Evolutionary conservation across 2,113 vertebrate genomes (phyloP).

Genomic region (Elephas maximus): DNA sequence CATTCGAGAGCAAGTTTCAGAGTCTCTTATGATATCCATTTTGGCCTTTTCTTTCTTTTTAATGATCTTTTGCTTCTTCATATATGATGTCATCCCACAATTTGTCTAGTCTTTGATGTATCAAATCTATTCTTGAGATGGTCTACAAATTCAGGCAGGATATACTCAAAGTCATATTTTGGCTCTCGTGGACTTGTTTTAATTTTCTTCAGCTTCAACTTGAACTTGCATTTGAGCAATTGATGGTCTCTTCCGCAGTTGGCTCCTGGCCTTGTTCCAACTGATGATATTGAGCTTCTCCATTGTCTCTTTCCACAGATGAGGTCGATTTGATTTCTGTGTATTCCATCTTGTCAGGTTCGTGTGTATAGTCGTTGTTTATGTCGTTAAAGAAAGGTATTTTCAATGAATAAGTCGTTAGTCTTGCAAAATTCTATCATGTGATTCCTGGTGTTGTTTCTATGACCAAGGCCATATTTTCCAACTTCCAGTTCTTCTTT

Average conservation of each 20-base stretch:
- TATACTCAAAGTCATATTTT: not conserved
- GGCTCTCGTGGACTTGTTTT: not conserved
- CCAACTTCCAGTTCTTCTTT: not conserved
- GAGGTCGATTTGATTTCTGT: not conserved
- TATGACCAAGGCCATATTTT: not conserved
- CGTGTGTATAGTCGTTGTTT: not conserved
- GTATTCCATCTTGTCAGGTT: not conserved
- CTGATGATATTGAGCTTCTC: not conserved
- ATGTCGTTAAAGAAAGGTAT: not conserved
- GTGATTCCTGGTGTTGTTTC: not conserved
- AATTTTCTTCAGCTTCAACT: no score
- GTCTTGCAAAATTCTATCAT: no score
- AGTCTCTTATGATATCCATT: not conserved
- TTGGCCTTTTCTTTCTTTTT: not conserved
- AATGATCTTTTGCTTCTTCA: not conserved
- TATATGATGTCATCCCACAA: not conserved
- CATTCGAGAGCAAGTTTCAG: not conserved
- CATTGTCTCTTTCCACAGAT: not conserved
- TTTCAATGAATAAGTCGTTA: not conserved
- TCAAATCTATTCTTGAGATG: not conserved
- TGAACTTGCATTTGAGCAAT: no score
- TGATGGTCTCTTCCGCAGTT: no score
- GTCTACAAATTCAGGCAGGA: not conserved
- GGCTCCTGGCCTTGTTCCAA: not conserved
- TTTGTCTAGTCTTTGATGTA: not conserved